Base-by-base conservation (phyloP, 2,113 vertebrate genomes). In the Istiophorus platypterus region DNA sequence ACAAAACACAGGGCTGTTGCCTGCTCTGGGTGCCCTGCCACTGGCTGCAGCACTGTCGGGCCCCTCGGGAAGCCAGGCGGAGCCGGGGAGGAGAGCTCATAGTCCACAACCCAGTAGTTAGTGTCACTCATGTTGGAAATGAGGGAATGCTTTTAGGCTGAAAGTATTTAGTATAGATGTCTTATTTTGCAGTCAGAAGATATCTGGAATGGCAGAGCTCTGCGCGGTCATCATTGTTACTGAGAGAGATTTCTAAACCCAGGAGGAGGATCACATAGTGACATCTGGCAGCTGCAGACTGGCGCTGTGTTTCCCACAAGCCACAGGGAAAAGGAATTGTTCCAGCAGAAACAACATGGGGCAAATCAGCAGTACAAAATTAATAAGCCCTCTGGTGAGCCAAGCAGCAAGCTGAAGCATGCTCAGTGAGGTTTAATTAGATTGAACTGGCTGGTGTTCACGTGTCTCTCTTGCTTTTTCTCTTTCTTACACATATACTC, bases 1-100 rank as follows among this genome's bases (percentile, higher is more conserved):
- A 99, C 96, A 2, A 99, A 97, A 85, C 97, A 98, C 42, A 99
- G 95, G 29, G 97, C 97, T 0, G 96, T 95, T 67, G 95, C 96
- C 91, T 97, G 97, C 91, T 99, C 98, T 0, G 95, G 94, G n/a
- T 97, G 96, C 72, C 94, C 95, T 0, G 89, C 94, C 54, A 89
- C 20, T 13, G 94, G 90, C 84, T 93, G 88, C 66, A 58, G 81
- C 75, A 49, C 80, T 0, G 93, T 88, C 0, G 93, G 86, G 17
- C 92, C 93, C 11, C 94, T 92, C 83, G 95, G 94, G 41, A 93
- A 88, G 47, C 56, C 86, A 0, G 82, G 83, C 0, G 89, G 84
- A 17, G 96, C 93, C 26, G 95, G 93, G 49, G 95, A 94, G 80
- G 93, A 95, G 88, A 81, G 68, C 3, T 91, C 89, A 66, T 89